These are phyloP conservation scores for Taeniopygia guttata DNA, from an alignment of 2,797 vertebrate species.

Conservation along the genomic window DNA sequence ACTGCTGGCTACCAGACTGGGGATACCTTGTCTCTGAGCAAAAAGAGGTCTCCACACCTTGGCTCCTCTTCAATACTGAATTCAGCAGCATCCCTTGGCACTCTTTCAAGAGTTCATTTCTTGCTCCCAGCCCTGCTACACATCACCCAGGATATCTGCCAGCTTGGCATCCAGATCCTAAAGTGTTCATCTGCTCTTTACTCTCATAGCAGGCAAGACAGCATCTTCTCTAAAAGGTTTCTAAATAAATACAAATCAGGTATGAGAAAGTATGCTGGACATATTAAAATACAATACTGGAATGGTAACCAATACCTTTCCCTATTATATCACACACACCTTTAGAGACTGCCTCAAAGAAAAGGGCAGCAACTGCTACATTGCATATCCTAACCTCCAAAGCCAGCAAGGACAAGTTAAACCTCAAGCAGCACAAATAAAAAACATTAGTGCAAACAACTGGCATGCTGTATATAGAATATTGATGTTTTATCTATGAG, in stretches of 20 bases:
- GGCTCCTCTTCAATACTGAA: neutral
- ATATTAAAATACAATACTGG: neutral
- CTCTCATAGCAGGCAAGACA: neutral
- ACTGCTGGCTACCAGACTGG: neutral
- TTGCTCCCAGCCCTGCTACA: neutral
- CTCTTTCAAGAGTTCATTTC: neutral
- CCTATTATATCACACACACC: neutral
- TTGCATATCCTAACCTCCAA: neutral
- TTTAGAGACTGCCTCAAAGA: neutral
- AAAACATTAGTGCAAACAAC: neutral
- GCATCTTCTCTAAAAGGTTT: neutral
- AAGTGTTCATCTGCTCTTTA: neutral
- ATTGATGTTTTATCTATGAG: neutral
- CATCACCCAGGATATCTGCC: constrained; percentile 19
- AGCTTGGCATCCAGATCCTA: constrained; percentile 17
- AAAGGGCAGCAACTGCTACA: neutral
- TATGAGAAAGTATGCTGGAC: neutral
- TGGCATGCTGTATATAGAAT: neutral
- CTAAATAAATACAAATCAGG: neutral
- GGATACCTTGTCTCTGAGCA: constrained; percentile 16
- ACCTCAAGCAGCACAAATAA: neutral
- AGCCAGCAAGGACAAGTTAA: neutral
- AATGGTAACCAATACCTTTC: neutral
- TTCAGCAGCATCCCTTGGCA: neutral
- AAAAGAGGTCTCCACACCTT: constrained; percentile 10